phyloP scores from a whole-genome alignment of 1,140 invertebrate species.

The Mactra quadrangularis region DNA sequence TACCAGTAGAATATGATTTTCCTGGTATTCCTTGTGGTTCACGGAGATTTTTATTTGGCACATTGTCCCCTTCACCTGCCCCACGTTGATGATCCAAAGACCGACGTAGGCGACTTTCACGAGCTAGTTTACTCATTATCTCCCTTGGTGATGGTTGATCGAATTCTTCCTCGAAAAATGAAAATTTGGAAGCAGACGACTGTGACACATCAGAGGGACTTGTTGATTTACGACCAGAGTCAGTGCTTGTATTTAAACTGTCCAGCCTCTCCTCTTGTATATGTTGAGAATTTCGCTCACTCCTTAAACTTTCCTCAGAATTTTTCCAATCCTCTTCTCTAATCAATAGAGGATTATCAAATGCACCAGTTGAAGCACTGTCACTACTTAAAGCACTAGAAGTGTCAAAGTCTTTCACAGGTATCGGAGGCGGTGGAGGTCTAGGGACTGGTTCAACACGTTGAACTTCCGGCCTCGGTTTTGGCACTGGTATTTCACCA shows the following conservation, averaged over 20 bases:
- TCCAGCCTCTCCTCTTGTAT: slow-evolving; percentile 63
- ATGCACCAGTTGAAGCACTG: slow-evolving; percentile 39
- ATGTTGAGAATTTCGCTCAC: slow-evolving; percentile 42
- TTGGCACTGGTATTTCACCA: slow-evolving; percentile 75
- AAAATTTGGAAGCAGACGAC: slow-evolving; percentile 57
- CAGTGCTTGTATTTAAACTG: slow-evolving; percentile 60
- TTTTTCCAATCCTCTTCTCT: slow-evolving; percentile 50
- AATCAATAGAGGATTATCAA: slow-evolving; percentile 50
- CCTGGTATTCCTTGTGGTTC: slow-evolving; percentile 80
- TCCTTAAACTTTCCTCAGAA: slow-evolving; percentile 54
- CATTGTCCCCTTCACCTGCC: slow-evolving; percentile 62
- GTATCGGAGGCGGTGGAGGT: slow-evolving; percentile 65
- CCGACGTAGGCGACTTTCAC: slow-evolving; percentile 76
- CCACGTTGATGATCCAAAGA: slow-evolving; percentile 79
- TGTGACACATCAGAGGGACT: slow-evolving; percentile 58
- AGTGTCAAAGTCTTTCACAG: slow-evolving; percentile 55
- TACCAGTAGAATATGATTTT: slow-evolving; percentile 41
- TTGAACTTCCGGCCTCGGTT: slow-evolving; percentile 74
- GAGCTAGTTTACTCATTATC: slow-evolving; percentile 77
- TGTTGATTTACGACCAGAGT: slow-evolving; percentile 55
- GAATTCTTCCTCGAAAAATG: slow-evolving; percentile 79
- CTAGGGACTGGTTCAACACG: slow-evolving; percentile 76
- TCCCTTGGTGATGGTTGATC: slow-evolving; percentile 78
- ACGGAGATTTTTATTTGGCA: slow-evolving; percentile 70
- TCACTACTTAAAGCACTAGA: slow-evolving; percentile 22